Evolutionary conservation across 2,113 vertebrate genomes (phyloP).

Genomic region (Platanista minor): DNA sequence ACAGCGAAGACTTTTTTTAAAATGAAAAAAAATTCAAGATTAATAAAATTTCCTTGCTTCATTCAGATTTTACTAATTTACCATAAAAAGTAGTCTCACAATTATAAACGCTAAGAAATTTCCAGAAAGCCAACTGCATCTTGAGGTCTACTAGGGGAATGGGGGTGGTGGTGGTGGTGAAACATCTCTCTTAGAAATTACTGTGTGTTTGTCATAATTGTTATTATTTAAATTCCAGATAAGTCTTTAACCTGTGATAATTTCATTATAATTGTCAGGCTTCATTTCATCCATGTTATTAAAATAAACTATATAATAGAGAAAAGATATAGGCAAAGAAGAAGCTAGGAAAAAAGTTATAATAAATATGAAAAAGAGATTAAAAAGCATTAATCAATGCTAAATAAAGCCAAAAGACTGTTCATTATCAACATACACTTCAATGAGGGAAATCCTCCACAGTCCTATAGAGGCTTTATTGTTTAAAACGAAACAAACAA

Average conservation of each 20-base stretch:
- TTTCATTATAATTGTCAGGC: neutral
- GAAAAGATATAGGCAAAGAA: neutral
- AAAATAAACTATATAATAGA: neutral
- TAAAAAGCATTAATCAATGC: neutral
- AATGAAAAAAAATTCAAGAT: neutral
- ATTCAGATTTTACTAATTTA: neutral
- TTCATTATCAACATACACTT: neutral
- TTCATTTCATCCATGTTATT: neutral
- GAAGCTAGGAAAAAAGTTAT: neutral
- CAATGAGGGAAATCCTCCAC: neutral
- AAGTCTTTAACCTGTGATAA: neutral
- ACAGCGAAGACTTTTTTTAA: neutral
- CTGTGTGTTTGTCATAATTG: neutral
- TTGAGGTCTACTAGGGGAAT: neutral
- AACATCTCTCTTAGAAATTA: neutral
- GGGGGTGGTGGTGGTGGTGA: rapidly evolving
- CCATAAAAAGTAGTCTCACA: neutral
- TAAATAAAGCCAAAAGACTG: neutral
- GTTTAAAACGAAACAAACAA: neutral
- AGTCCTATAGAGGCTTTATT: rapidly evolving
- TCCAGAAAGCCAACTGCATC: neutral
- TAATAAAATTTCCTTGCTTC: neutral
- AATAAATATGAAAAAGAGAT: neutral
- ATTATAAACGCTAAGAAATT: neutral
- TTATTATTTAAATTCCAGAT: neutral